phyloP scores from a whole-genome alignment of 2,888 invertebrate genomes.

The Agrochola macilenta region DNA sequence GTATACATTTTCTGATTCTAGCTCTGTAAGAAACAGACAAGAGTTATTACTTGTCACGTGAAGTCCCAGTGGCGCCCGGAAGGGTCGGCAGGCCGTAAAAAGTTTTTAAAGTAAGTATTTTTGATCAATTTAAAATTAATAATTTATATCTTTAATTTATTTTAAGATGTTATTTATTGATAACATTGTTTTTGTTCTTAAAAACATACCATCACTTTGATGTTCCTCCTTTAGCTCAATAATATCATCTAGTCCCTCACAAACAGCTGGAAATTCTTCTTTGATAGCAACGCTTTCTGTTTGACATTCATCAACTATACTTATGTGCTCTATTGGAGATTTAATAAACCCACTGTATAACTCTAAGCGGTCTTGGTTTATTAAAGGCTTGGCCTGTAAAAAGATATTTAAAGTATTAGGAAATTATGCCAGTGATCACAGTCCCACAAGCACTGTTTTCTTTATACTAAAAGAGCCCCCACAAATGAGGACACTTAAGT shows the following conservation, averaged over 20 bases:
- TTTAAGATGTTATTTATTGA: neutral
- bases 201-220: neutral
- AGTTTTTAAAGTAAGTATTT: neutral
- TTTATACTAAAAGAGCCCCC: neutral
- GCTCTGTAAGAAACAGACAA: neutral
- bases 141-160: too few relatives aligned
- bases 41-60: neutral
- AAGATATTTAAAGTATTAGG: neutral
- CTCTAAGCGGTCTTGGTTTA: too few relatives aligned
- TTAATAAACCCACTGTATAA: too few relatives aligned
- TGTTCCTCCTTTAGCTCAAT: neutral
- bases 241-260: neutral
- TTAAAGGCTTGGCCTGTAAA: neutral
- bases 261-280: too few relatives aligned
- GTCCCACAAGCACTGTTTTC: neutral
- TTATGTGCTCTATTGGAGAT: too few relatives aligned
- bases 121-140: too few relatives aligned
- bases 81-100: too few relatives aligned
- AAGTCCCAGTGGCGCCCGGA: too few relatives aligned
- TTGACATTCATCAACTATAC: too few relatives aligned
- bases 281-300: too few relatives aligned
- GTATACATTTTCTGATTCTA: neutral
- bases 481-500: neutral
- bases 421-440: neutral
- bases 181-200: neutral